phyloP scores from a whole-genome alignment of 1,140 invertebrate species.

The Amyelois transitella region DNA sequence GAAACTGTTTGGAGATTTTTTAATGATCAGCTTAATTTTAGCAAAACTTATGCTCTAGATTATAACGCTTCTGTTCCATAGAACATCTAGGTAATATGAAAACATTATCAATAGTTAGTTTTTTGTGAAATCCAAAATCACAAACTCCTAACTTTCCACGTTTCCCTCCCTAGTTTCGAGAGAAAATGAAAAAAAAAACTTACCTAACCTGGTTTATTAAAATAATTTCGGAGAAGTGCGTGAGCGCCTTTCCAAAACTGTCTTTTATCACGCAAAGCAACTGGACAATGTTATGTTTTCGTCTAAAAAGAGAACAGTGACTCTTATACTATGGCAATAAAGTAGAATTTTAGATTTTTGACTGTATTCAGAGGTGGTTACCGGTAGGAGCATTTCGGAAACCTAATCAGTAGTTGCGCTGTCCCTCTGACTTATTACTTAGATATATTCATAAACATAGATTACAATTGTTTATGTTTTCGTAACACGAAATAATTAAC shows the following conservation, averaged over 20 bases:
- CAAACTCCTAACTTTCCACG: constrained; percentile 11
- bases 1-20: too few species aligned
- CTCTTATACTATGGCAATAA: not conserved
- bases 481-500: constrained; percentile 38
- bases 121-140: not conserved
- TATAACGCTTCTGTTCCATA: too few species aligned
- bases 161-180: constrained; percentile 23
- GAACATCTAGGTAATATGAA: too few species aligned
- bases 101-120: not conserved
- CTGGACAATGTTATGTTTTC: not conserved
- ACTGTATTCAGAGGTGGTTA: not conserved
- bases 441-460: constrained; percentile 48
- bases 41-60: too few species aligned
- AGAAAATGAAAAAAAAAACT: constrained; percentile 38
- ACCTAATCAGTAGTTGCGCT: constrained; percentile 42
- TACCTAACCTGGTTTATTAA: constrained; percentile 67
- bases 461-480: constrained; percentile 42
- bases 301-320: not conserved
- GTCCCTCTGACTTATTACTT: constrained; percentile 48
- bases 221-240: constrained; percentile 67
- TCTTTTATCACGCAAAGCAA: constrained; percentile 43
- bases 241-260: constrained; percentile 50
- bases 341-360: not conserved
- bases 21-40: too few species aligned
- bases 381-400: constrained; percentile 17